phyloP scores from a whole-genome alignment of 1,140 invertebrate genomes.

The Zaprionus vittiger region DNA sequence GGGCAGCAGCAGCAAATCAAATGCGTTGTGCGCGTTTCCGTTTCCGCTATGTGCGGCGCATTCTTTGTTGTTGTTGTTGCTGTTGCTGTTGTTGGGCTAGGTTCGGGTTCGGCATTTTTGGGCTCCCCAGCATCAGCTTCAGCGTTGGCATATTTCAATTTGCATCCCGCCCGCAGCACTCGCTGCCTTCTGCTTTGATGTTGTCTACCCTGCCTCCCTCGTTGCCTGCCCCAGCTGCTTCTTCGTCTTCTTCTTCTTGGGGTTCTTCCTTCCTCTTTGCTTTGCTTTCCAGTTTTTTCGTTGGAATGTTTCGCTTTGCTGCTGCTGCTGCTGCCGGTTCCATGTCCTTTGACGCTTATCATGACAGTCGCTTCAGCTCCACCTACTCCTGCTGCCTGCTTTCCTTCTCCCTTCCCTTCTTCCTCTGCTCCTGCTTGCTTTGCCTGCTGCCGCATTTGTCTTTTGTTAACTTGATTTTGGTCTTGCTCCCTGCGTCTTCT shows the following conservation, averaged over 20 bases:
- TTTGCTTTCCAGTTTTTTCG: constrained; percentile 40
- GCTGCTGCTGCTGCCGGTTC: constrained; percentile 13
- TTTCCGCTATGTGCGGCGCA: constrained; percentile 38
- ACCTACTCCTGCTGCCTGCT: not conserved
- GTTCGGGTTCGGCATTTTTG: constrained; percentile 43
- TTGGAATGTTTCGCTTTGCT: constrained; percentile 27
- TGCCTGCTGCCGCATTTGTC: constrained; percentile 47
- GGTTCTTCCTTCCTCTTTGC: not conserved
- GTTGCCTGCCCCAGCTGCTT: not conserved
- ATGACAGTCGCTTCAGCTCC: constrained; percentile 29
- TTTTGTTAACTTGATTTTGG: constrained; percentile 68
- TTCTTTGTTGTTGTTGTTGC: not conserved
- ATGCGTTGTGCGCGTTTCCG: constrained; percentile 69
- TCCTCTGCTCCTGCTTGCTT: not conserved
- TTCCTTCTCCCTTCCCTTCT: not conserved
- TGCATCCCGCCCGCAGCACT: constrained; percentile 72
- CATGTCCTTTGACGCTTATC: constrained; percentile 78
- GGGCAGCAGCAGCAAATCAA: constrained; percentile 66
- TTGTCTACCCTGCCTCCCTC: constrained; percentile 28
- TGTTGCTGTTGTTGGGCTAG: constrained; percentile 48
- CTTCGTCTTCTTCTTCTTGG: not conserved
- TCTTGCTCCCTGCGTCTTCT: constrained; percentile 2
- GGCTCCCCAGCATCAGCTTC: not conserved
- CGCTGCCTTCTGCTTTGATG: constrained; percentile 78
- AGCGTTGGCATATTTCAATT: constrained; percentile 70